These are phyloP conservation scores for Meganola albula DNA, from an alignment of 2,888 invertebrate genomes.

Conservation along the genomic window DNA sequence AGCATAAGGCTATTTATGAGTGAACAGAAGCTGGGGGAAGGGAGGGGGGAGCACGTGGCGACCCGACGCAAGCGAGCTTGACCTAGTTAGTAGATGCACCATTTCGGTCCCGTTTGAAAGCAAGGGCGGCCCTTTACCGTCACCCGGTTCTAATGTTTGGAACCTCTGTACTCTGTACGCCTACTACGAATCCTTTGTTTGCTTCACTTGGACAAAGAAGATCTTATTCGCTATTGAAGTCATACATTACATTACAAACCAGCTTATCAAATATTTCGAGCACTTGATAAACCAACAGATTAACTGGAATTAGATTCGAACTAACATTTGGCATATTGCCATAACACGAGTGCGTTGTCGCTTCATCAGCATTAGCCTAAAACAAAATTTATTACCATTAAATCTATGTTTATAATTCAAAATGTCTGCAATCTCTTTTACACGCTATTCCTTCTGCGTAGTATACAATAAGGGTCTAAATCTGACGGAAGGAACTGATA, in stretches of 20 bases:
- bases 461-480: not conserved
- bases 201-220: too few species aligned
- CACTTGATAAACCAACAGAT: slow-evolving; percentile 14
- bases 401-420: slow-evolving; percentile 11
- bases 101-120: slow-evolving; percentile 64
- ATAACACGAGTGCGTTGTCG: slow-evolving; percentile 20
- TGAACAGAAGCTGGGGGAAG: slow-evolving; percentile 19
- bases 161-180: slow-evolving; percentile 23
- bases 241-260: too few species aligned
- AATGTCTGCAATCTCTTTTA: too few species aligned
- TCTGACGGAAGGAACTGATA: slow-evolving; percentile 7
- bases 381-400: slow-evolving; percentile 18
- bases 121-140: slow-evolving; percentile 54
- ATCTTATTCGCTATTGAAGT: too few species aligned
- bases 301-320: slow-evolving; percentile 32
- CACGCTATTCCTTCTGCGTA: too few species aligned
- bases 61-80: slow-evolving; percentile 67
- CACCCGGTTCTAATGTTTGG: slow-evolving; percentile 32
- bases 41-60: slow-evolving; percentile 59
- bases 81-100: slow-evolving; percentile 72
- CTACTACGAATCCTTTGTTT: slow-evolving; percentile 33
- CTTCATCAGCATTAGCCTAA: slow-evolving; percentile 13
- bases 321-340: slow-evolving; percentile 37
- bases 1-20: slow-evolving; percentile 31
- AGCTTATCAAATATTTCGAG: slow-evolving; percentile 5